Evolutionary conservation across 2,113 vertebrate genomes (phyloP).

Genomic region (Stomatorhinus ivindoensis): DNA sequence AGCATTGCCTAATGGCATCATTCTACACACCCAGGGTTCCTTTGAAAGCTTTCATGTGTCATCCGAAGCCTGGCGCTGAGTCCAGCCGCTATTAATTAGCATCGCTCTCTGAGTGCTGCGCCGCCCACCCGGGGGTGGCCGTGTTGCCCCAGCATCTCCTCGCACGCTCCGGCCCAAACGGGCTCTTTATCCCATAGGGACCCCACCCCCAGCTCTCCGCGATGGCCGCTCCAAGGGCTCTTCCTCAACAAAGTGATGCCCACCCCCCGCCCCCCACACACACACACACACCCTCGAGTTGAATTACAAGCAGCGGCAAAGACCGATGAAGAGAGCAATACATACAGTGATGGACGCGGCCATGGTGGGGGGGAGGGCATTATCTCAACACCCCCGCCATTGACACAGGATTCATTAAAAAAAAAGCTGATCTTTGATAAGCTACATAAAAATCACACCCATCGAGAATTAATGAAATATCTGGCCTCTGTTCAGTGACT

Average conservation of each 20-base stretch:
- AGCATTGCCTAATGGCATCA: conserved; percentile 11
- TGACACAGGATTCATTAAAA: neutral
- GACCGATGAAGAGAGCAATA: neutral
- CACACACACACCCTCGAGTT: too few relatives aligned
- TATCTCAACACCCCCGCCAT: neutral
- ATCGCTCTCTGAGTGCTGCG: conserved; percentile 9
- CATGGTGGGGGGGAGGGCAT: neutral
- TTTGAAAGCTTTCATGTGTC: conserved; percentile 17
- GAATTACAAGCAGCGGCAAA: neutral
- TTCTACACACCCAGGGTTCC: neutral
- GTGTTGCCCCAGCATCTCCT: neutral
- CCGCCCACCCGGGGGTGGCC: neutral
- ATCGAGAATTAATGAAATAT: conserved; percentile 10
- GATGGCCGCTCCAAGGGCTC: neutral
- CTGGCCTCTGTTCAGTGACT: conserved; percentile 13
- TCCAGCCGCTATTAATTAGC: conserved; percentile 10
- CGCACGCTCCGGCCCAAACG: neutral
- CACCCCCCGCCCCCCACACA: too few relatives aligned
- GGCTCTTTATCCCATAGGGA: neutral
- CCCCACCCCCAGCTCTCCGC: neutral
- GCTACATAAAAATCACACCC: neutral
- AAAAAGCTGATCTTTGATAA: neutral
- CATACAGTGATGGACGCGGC: neutral
- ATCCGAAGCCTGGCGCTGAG: conserved; percentile 11
- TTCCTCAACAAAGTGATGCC: neutral